These are phyloP conservation scores for Megaleporinus macrocephalus DNA, from an alignment of 2,113 vertebrate genomes.

Conservation along the genomic window DNA sequence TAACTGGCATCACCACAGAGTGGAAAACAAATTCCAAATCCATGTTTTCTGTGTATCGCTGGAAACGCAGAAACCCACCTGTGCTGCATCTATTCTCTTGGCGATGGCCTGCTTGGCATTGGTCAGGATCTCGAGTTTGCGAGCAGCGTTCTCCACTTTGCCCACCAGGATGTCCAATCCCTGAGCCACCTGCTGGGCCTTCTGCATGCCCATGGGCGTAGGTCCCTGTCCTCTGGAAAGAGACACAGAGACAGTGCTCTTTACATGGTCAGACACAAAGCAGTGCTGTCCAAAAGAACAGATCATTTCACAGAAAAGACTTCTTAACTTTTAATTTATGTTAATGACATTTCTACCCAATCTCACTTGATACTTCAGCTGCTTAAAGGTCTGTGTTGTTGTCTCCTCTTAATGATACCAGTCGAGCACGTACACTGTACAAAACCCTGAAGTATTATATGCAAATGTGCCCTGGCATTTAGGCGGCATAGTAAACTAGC, in stretches of 20 bases:
- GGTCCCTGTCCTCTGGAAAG: slow-evolving; percentile 86
- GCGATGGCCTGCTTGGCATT: slow-evolving; percentile 95
- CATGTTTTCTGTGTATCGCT: not conserved
- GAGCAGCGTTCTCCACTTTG: slow-evolving; percentile 92
- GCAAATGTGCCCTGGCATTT: too few species aligned
- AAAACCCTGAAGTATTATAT: too few species aligned
- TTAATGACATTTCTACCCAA: too few species aligned
- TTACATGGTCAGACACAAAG: not conserved
- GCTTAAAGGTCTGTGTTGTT: too few species aligned
- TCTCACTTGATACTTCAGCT: too few species aligned
- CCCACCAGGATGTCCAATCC: slow-evolving; percentile 93
- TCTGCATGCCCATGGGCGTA: slow-evolving; percentile 89
- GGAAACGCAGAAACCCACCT: slow-evolving; percentile 77
- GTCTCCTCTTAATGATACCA: too few species aligned
- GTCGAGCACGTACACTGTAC: too few species aligned
- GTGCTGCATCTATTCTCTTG: slow-evolving; percentile 93
- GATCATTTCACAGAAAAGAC: too few species aligned
- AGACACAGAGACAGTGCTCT: slow-evolving; percentile 34
- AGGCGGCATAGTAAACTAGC: too few species aligned
- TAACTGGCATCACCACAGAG: not conserved
- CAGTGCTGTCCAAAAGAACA: too few species aligned
- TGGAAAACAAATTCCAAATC: not conserved
- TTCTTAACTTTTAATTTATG: too few species aligned
- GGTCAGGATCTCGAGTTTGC: slow-evolving; percentile 92
- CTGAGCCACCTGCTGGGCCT: slow-evolving; percentile 91